Evolutionary conservation across 2,888 invertebrate species (phyloP), one percentile per base, ranked within the genome.

Genomic region (Drosophila fulvimacula): DNA sequence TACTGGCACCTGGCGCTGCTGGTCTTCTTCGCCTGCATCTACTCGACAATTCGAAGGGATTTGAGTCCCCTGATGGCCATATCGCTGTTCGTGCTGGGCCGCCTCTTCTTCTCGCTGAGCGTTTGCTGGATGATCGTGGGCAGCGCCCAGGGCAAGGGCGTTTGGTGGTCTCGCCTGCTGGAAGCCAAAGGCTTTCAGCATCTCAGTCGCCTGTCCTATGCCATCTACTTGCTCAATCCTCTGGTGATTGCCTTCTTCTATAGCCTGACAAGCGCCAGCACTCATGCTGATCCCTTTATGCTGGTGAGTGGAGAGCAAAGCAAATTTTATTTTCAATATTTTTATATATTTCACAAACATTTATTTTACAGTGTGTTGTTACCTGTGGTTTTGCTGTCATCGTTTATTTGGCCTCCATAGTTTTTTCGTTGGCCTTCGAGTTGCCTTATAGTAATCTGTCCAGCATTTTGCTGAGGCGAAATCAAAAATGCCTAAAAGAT

Each of bases 181-280:
- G 92, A 92, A 71, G 86, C 88, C 42, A 91, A 91, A 61, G 79
- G 91, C 0, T 93, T 93, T 59, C 92, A 92, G 58, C 93, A 93
- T 46, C 59, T 94, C 5, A 94, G 94, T 81, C 93, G 94, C 69
- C 81, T 95, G 36, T 94, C 94, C 0, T 95, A 94, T 82, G 93
- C 93, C 51, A 93, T 94, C 36, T 95, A 95, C 83, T 91, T 95
- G 34, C 74, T 94, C 30, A 94, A 95, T 92, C 95, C 95, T 1
- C 86, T 94, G 39, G 78, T 94, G 13, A 93, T 94, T 67, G 92
- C 91, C 58, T 91, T 94, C 44, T 85, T 94, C 24, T 94, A 91
- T 52, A 91, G 92, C 38, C 67, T 91, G 61, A 91, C 92, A 3
- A 92, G 82, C 49, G 84, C 87, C 30, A 92, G 92, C 62, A 91